These are phyloP conservation scores for Cepaea nemoralis DNA, from an alignment of 1,140 invertebrate genomes.

Conservation along the genomic window DNA sequence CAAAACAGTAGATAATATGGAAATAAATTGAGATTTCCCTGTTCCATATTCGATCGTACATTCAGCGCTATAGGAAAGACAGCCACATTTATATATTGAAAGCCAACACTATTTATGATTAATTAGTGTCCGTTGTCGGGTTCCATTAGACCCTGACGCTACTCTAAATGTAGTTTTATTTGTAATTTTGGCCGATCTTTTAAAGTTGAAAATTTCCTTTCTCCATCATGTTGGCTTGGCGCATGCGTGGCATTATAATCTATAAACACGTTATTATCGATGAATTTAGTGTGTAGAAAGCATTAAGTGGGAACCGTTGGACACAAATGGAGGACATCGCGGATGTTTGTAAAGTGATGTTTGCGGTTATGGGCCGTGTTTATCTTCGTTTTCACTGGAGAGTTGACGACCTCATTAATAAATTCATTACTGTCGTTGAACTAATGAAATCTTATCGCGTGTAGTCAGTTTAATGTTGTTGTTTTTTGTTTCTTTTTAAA, in stretches of 20 bases:
- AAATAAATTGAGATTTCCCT: slow-evolving; percentile 11
- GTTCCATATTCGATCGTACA: not conserved
- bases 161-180: slow-evolving; percentile 7
- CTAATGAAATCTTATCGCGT: no score
- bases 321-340: not conserved
- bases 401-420: not conserved
- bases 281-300: not conserved
- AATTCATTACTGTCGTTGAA: no score
- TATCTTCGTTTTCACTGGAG: not conserved
- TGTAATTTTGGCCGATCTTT: not conserved
- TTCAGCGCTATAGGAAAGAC: not conserved
- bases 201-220: not conserved
- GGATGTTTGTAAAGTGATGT: not conserved
- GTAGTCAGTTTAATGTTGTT: no score
- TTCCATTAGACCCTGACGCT: slow-evolving; percentile 11
- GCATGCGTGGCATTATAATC: not conserved
- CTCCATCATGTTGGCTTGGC: not conserved
- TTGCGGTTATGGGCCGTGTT: not conserved
- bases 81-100: slow-evolving; percentile 7
- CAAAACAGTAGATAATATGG: slow-evolving; percentile 17
- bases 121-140: slow-evolving; percentile 21
- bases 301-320: not conserved
- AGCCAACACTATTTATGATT: slow-evolving; percentile 29
- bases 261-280: not conserved
- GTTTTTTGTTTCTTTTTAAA: no score